Conservation (phyloP, 2,888 invertebrate genomes). For the Biston betularia region DNA sequence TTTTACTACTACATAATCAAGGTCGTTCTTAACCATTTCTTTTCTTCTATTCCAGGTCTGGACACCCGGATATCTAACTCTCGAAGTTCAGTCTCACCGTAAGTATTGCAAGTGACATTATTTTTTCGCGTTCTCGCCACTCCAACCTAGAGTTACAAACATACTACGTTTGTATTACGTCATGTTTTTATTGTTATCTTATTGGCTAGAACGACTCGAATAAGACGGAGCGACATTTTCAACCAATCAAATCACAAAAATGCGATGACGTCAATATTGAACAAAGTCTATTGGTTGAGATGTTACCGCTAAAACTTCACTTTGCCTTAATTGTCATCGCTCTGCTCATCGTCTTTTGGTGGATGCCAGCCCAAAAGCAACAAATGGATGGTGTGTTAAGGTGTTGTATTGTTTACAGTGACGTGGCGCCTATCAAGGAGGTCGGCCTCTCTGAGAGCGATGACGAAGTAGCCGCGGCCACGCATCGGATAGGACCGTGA, state of each 20-base stretch:
- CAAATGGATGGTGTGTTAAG: constrained; percentile 4
- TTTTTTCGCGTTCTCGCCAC: too few species aligned
- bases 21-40: constrained; percentile 19
- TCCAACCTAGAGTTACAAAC: too few species aligned
- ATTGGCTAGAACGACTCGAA: too few species aligned
- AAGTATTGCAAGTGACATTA: constrained; percentile 54
- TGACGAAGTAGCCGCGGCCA: constrained; percentile 86
- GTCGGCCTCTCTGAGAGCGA: constrained; percentile 93
- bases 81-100: constrained; percentile 79
- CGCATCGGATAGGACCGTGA: constrained; percentile 77
- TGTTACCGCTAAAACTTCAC: background rate
- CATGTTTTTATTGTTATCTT: too few species aligned
- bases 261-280: too few species aligned
- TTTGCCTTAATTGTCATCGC: background rate
- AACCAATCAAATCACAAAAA: too few species aligned
- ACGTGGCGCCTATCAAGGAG: constrained; percentile 85
- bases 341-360: background rate
- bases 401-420: constrained; percentile 59
- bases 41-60: constrained; percentile 72
- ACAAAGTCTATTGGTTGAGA: too few species aligned
- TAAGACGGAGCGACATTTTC: too few species aligned
- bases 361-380: background rate
- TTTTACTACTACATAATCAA: background rate
- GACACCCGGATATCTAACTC: constrained; percentile 84
- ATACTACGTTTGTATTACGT: too few species aligned